Evolutionary conservation across 2,888 invertebrate species (phyloP), one percentile per base, ranked within the genome.

Genomic region (Lepidochrysops patricia): DNA sequence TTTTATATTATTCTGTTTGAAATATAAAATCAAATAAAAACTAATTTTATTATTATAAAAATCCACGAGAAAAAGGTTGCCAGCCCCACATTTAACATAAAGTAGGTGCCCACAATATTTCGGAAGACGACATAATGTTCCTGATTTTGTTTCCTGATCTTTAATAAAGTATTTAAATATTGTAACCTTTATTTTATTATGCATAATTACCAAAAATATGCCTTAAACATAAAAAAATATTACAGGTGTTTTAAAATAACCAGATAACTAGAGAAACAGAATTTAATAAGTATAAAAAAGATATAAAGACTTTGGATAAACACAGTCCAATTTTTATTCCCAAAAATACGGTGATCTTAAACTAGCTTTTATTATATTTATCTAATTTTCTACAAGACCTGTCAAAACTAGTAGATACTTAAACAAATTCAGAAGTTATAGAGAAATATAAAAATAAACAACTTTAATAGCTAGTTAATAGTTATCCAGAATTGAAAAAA

Each of bases 91-190:
- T 4, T 43, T 9, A 1, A 9, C 19, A 23, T 29, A 4, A 23
- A 43, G 6, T 12, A 43, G 26, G 6, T 26, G 50, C 6, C 26
- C 6, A n/a, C 49, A 26, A 13, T 26, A 26, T 26, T 7, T 32
- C 34, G 35, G 49, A 58, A 58, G 58, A 35, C 63, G 65, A 70
- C 4, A 68, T 70, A 72, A 75, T 78, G 76, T 78, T 78, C 75
- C 74, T 77, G 54, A 54, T 73, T 73, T 72, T 63, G 70, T 71
- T 74, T 72, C 71, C 71, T 72, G 72, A 74, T 69, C 74, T 64
- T 66, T 66, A 69, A 75, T 75, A 72, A 76, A 72, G 61, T 63
- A 63, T 61, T 66, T 32, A 65, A 68, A 62, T 62, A 57, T 57
- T 63, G 61, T 48, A 66, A 61, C 66, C 66, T 32, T 59, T 60